These are phyloP conservation scores for Odontamblyopus rebecca DNA, from an alignment of 2,797 vertebrate genomes.

Conservation along the genomic window DNA sequence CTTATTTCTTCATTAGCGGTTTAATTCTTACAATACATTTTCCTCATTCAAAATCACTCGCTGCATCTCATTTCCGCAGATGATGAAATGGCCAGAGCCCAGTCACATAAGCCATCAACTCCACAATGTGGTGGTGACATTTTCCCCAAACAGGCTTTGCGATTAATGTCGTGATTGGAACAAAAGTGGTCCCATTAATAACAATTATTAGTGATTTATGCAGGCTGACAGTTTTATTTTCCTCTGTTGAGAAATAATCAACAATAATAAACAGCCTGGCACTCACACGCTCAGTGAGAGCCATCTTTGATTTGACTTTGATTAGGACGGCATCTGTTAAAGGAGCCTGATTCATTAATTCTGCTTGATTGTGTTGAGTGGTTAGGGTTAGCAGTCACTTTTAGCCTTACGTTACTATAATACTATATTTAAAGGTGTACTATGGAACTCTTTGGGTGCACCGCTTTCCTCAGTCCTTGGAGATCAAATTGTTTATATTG, in stretches of 20 bases:
- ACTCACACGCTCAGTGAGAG: constrained; percentile 25
- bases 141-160: constrained; percentile 35
- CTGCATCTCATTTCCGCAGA: constrained; percentile 54
- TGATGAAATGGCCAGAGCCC: constrained; percentile 61
- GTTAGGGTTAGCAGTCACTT: not conserved
- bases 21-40: constrained; percentile 43
- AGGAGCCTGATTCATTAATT: constrained; percentile 37
- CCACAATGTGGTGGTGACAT: constrained; percentile 41
- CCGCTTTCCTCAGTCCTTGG: too few relatives aligned
- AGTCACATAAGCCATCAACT: constrained; percentile 61
- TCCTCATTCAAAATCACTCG: constrained; percentile 42
- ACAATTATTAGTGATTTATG: constrained; percentile 65
- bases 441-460: too few relatives aligned
- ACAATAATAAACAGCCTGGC: constrained; percentile 38
- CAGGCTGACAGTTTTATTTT: constrained; percentile 66
- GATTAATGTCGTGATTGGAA: constrained; percentile 64
- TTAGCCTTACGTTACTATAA: too few relatives aligned
- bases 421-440: too few relatives aligned
- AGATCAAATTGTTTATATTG: too few relatives aligned
- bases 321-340: constrained; percentile 25
- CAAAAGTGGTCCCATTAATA: constrained; percentile 65
- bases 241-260: constrained; percentile 51
- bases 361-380: not conserved
- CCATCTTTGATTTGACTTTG: constrained; percentile 47
- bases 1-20: constrained; percentile 32